A percentile compares a stretch with the other conserved stretches of the same genome.
Conservation (phyloP, 2,797 vertebrate species). For the Champsocephalus esox region DNA sequence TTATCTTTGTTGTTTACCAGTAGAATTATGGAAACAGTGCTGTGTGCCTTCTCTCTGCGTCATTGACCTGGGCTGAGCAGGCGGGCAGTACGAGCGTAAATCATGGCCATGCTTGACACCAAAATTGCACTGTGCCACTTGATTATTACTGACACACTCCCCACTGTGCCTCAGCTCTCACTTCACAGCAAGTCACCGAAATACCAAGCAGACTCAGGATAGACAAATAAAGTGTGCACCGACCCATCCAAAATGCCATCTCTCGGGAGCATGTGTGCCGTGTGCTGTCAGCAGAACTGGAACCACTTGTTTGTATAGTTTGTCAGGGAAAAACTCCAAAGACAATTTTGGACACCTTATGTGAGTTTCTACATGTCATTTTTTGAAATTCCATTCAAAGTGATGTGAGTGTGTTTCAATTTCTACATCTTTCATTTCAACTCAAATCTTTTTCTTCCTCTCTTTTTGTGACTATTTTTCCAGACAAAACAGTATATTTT, state of each 20-base stretch:
- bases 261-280: not conserved
- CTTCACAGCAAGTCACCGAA: conserved; percentile 29
- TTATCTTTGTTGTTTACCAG: conserved; percentile 1
- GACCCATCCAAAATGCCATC: conserved; percentile 22
- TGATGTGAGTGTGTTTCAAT: no score
- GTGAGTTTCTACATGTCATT: not conserved
- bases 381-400: not conserved
- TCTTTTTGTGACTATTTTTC: conserved; percentile 4
- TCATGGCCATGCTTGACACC: conserved; percentile 49
- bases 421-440: not conserved
- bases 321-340: not conserved
- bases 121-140: conserved; percentile 51
- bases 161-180: conserved; percentile 27
- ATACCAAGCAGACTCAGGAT: conserved; percentile 31
- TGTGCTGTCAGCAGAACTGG: not conserved
- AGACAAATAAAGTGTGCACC: conserved; percentile 20
- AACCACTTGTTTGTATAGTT: not conserved
- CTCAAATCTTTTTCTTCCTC: not conserved
- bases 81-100: conserved; percentile 26
- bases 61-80: conserved; percentile 35
- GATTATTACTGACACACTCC: conserved; percentile 56
- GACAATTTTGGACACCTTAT: not conserved
- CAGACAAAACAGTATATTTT: not conserved
- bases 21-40: conserved; percentile 5
- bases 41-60: not conserved